Conservation (phyloP, 2,797 vertebrate genomes). For the Poeciliopsis infans region DNA sequence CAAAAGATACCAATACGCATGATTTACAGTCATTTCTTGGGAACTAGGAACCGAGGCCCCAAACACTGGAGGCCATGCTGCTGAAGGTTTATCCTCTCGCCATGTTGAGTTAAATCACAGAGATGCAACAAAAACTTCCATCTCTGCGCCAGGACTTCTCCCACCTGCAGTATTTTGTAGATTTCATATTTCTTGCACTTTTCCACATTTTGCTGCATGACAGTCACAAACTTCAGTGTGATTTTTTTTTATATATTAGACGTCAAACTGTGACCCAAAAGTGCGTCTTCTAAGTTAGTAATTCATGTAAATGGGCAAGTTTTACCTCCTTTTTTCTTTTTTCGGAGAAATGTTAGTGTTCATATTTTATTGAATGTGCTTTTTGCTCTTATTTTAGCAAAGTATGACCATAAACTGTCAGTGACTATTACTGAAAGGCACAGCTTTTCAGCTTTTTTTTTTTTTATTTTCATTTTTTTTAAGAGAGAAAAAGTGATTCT, state of each 20-base stretch:
- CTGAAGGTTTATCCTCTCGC: background rate
- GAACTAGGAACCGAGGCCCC: constrained; percentile 37
- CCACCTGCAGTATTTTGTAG: background rate
- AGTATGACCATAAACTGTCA: background rate
- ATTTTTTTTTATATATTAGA: background rate
- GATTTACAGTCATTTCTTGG: constrained; percentile 62
- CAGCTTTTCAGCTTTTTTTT: background rate
- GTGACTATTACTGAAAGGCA: background rate
- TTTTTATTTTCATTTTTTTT: background rate
- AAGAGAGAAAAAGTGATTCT: background rate
- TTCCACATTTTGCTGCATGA: background rate
- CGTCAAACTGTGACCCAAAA: background rate
- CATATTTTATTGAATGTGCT: background rate
- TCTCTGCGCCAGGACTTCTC: background rate
- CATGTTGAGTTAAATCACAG: constrained; percentile 7
- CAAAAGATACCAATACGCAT: constrained; percentile 70
- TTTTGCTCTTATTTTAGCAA: background rate
- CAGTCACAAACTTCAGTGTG: background rate
- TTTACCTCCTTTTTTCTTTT: background rate
- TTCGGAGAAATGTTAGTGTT: background rate
- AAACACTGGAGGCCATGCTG: constrained; percentile 7
- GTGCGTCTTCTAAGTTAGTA: background rate
- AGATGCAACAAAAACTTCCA: background rate
- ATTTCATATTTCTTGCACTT: background rate
- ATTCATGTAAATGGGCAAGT: background rate